phyloP scores from a whole-genome alignment of 2,888 invertebrate genomes.

The Orthonevra nobilis region DNA sequence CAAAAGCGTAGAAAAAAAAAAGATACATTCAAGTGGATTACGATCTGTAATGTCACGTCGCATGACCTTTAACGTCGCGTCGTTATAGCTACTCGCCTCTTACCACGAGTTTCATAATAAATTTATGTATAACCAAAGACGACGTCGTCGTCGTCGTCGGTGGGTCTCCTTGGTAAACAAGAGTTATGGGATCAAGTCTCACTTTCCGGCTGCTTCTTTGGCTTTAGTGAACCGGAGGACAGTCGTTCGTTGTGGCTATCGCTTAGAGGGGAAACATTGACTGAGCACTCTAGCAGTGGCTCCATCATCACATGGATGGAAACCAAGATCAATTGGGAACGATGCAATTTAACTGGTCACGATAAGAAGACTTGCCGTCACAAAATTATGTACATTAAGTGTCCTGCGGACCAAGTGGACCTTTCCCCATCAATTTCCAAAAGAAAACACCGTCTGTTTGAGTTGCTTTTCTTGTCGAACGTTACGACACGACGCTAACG shows the following conservation, averaged over 20 bases:
- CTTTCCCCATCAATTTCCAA: conserved; percentile 12
- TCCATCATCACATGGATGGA: conserved; percentile 11
- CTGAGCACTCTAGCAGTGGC: not conserved
- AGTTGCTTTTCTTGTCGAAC: too few species aligned
- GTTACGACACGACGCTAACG: too few species aligned
- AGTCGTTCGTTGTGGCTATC: not conserved
- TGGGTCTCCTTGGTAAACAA: not conserved
- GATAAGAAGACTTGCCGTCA: conserved; percentile 2
- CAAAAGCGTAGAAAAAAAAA: not conserved
- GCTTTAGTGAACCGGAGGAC: not conserved
- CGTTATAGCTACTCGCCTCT: conserved; percentile 8
- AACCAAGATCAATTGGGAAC: conserved; percentile 4
- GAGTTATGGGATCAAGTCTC: conserved; percentile 50
- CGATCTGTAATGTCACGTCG: conserved; percentile 60
- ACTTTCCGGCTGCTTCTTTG: not conserved
- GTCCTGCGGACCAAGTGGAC: conserved; percentile 17
- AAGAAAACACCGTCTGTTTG: conserved; percentile 28
- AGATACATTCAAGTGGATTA: conserved; percentile 19
- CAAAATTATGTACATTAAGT: conserved; percentile 17
- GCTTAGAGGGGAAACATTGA: conserved; percentile 1
- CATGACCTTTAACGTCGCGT: conserved; percentile 58
- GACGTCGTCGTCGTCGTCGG: conserved; percentile 1
- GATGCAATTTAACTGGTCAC: conserved; percentile 3
- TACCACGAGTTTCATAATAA: conserved; percentile 33
- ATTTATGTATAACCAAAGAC: conserved; percentile 37